Conservation (phyloP, 2,113 vertebrate genomes). For the Neolamprologus longior region DNA sequence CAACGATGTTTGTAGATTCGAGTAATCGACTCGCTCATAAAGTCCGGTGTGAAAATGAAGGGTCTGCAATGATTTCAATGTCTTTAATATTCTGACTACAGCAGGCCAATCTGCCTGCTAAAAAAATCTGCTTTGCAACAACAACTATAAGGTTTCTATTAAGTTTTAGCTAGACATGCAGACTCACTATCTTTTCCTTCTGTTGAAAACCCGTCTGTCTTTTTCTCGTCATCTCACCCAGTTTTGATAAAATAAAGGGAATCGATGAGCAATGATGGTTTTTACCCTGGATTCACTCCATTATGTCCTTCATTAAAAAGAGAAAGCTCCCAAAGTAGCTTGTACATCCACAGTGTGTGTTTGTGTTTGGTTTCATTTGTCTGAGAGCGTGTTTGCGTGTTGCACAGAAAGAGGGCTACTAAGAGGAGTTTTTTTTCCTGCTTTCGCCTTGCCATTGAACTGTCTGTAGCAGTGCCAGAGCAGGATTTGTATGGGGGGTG, state of each 20-base stretch:
- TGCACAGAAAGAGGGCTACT: background rate
- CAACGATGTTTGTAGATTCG: background rate
- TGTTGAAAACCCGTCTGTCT: background rate
- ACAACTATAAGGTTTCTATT: background rate
- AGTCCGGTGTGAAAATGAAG: background rate
- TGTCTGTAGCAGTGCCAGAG: slow-evolving; percentile 32
- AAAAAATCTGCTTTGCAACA: background rate
- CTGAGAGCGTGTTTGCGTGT: background rate
- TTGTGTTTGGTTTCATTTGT: background rate
- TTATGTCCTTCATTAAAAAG: background rate
- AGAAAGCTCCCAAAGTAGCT: background rate
- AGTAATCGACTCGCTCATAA: background rate
- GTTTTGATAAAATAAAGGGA: background rate
- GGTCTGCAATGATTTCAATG: background rate
- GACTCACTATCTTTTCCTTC: background rate
- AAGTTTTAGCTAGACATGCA: background rate
- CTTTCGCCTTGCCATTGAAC: background rate
- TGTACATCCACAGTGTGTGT: background rate
- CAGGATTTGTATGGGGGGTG: background rate
- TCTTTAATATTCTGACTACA: background rate
- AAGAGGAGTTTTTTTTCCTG: background rate
- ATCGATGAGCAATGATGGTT: slow-evolving; percentile 1
- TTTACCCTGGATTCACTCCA: slow-evolving; percentile 18
- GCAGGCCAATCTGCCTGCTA: background rate
- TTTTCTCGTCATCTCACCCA: background rate